These are phyloP conservation scores for Pachydiplax longipennis DNA, from an alignment of 2,888 invertebrate species.

Conservation along the genomic window DNA sequence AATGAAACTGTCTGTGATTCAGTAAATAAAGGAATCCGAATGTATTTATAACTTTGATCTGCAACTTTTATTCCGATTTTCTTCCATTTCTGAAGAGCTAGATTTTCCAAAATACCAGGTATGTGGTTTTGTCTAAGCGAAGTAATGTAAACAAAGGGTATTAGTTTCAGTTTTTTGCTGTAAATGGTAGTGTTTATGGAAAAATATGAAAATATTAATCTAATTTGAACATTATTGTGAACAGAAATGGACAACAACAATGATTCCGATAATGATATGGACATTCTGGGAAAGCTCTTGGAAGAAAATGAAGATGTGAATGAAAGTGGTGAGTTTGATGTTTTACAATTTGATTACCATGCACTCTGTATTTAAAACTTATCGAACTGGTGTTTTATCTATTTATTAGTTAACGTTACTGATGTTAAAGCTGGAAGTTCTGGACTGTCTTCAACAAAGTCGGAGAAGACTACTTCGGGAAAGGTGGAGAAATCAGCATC, in stretches of 20 bases:
- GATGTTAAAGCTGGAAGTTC: not conserved
- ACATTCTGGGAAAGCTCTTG: constrained; percentile 12
- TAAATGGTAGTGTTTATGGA: no score
- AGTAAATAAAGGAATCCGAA: no score
- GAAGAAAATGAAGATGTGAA: not conserved
- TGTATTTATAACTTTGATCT: not conserved
- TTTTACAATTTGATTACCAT: not conserved
- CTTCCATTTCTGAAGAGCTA: no score
- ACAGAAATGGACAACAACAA: not conserved
- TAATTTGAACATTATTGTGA: no score
- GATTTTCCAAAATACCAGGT: no score
- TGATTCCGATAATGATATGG: constrained; percentile 33
- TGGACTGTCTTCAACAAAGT: not conserved
- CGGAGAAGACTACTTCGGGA: not conserved
- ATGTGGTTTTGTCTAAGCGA: no score
- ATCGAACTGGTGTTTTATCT: not conserved
- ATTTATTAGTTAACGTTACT: not conserved
- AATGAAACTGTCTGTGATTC: not conserved
- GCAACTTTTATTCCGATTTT: not conserved
- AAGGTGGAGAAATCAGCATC: not conserved
- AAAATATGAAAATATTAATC: no score
- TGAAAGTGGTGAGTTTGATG: not conserved
- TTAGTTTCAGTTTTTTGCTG: no score
- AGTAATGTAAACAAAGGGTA: no score
- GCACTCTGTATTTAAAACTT: not conserved